Evolutionary conservation across 2,797 vertebrate species (phyloP), one percentile per base, ranked within the genome.

Genomic region (Zonotrichia albicollis): DNA sequence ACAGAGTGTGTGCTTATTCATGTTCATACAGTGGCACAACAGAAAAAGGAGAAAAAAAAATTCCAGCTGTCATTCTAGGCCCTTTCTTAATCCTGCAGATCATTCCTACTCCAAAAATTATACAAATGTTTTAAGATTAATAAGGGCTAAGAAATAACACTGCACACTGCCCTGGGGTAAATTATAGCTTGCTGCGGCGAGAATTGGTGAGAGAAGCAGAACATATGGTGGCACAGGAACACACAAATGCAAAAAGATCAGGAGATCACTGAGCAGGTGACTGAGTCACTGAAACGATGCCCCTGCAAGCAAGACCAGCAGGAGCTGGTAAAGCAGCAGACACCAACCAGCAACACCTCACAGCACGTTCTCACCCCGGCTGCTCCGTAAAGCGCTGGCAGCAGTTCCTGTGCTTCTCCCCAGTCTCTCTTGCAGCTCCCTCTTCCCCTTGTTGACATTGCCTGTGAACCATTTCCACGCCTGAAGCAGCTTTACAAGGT

Each of bases 391-490:
- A 71, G 77, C 0, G 29, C 70, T 53, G 23, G 79, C 38, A 42
- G 91, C 87, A 72, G 42, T 42, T 90, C 89, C 12, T 27, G n/a
- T n/a, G 5, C 85, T 82, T 95, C 93, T 94, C 62, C 46, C 66
- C 1, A 8, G 38, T 29, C 77, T 66, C 83, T 78, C 78, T 53
- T 22, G 75, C 82, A 88, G 78, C 50, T 95, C 76, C 64, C 83
- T 84, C 43, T 87, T 65, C 57, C 87, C 87, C 87, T 77, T 83
- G 82, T 43, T 96, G 94, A 95, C 89, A 77, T 43, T 90, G 84
- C 92, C 80, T 8, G 11, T 51, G 84, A 96, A 95, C 81, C 87
- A 79, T 45, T 77, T 84, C 87, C 83, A 51, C 1, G 6, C 67
- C 95, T 73, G 50, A 46, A 90, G 74, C 60, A 90, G 65, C 73